Evolutionary conservation across 2,797 vertebrate species (phyloP), one percentile per base, ranked within the genome.

Genomic region (Xyrichtys novacula): DNA sequence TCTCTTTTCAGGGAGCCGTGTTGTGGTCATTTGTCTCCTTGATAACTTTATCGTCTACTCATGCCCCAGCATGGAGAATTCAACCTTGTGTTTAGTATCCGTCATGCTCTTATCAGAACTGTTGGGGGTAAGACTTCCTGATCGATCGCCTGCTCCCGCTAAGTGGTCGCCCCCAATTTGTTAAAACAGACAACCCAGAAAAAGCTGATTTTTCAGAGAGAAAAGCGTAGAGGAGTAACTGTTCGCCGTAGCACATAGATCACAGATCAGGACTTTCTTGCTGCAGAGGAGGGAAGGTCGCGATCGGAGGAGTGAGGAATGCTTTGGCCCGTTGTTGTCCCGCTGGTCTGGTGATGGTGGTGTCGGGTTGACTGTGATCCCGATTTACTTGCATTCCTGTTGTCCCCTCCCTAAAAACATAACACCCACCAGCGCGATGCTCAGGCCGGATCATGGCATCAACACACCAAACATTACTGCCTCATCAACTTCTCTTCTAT

Each of bases 341-440:
- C 52, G 16, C 67, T 76, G 76, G 69, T 87, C 74, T 28, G 36
- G 65, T 68, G 79, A 80, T 71, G 76, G 50, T 11, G 89, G 91
- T 91, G 86, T 92, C 90, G 76, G 86, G 84, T 92, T 91, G 66
- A 85, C 85, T 79, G 67, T 61, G 89, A 85, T 70, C 74, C 70
- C 3, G 19, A 82, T 79, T 84, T 85, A 56, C 65, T 85, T 48
- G 61, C 84, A 90, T 91, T 90, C 90, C 86, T 82, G 25, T 59
- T 58, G n/a, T 81, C 80, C 84, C 77, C 80, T 80, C 83, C 88
- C 87, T 74, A 50, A 73, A 80, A 84, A 83, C 80, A 80, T 56
- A 85, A 83, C 75, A 74, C 83, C 76, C 12, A 60, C 38, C 73
- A 40, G 49, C 56, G 57, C 47, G 50, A 46, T 11, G 11, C 70